A percentile compares a stretch with the other conserved stretches of the same genome.
Conservation (phyloP, 2,797 vertebrate species). For the Micromesistius poutassou region DNA sequence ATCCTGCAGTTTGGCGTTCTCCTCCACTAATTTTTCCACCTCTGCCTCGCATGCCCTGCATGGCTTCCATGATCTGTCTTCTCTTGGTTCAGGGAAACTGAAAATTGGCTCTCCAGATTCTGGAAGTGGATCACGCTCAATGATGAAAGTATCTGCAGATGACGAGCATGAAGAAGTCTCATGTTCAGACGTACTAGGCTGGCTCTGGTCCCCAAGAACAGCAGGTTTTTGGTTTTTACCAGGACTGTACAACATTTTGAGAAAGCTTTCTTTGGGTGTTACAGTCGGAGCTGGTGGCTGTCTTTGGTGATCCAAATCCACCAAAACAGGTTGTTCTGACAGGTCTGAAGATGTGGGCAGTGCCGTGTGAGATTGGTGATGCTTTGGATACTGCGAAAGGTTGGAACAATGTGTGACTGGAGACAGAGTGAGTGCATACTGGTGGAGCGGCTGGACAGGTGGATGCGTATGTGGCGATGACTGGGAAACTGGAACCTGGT, state of each 20-base stretch:
- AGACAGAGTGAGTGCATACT: neutral
- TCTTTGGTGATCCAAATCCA: constrained; percentile 19
- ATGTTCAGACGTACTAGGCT: constrained; percentile 11
- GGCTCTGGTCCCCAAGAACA: constrained; percentile 10
- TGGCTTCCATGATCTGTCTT: constrained; percentile 22
- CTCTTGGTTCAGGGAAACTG: constrained; percentile 9
- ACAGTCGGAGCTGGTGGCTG: constrained; percentile 15
- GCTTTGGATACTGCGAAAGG: constrained; percentile 11
- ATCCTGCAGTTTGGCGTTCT: constrained; percentile 15
- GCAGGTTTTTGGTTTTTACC: constrained; percentile 2
- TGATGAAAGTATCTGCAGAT: constrained; percentile 19
- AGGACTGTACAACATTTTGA: constrained; percentile 18
- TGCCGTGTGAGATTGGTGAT: constrained; percentile 17
- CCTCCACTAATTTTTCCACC: constrained; percentile 21
- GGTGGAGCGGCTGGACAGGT: neutral
- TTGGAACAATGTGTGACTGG: neutral
- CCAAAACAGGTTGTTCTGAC: constrained; percentile 24
- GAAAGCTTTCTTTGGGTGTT: constrained; percentile 27
- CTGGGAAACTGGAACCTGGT: constrained; percentile 25
- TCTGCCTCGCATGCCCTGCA: constrained; percentile 15
- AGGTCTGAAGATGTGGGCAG: constrained; percentile 15
- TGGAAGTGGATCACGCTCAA: constrained; percentile 21
- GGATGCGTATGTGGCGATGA: neutral
- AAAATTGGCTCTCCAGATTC: constrained; percentile 14
- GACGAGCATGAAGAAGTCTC: constrained; percentile 6